These are phyloP conservation scores for Morus bassanus DNA, from an alignment of 2,797 vertebrate genomes.

Conservation along the genomic window DNA sequence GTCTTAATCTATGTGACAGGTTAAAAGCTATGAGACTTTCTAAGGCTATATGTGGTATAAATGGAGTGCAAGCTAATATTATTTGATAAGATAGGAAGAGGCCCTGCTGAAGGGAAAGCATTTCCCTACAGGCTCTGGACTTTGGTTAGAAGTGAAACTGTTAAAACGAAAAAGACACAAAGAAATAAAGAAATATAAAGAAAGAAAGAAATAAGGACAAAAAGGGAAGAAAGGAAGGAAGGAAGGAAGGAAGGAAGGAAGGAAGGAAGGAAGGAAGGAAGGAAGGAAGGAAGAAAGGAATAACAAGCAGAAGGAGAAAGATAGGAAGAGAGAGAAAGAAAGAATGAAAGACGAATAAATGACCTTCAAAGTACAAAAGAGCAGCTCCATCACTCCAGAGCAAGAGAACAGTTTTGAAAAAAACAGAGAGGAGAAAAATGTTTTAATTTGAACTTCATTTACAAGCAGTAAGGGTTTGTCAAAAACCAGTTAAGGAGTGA, in stretches of 20 bases:
- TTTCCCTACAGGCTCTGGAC: background rate
- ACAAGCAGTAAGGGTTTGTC: background rate
- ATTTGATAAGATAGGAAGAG: conserved; percentile 56
- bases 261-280: no score
- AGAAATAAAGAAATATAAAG: background rate
- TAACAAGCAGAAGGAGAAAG: no score
- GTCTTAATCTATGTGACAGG: conserved; percentile 52
- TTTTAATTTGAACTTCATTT: background rate
- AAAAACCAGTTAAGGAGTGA: background rate
- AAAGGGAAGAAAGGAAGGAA: no score
- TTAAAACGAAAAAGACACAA: background rate
- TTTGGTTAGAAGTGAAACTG: conserved; percentile 10
- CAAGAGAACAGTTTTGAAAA: background rate
- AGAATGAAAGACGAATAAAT: fast-evolving
- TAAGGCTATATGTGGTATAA: conserved; percentile 54
- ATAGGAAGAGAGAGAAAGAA: fast-evolving
- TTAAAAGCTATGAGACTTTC: conserved; percentile 63
- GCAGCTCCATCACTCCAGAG: background rate
- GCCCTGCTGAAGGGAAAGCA: conserved; percentile 22
- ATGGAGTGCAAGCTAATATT: conserved; percentile 62
- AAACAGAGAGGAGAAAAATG: background rate
- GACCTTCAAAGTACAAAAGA: background rate
- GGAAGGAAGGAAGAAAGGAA: background rate
- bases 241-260: no score
- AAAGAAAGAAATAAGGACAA: background rate